Percentiles rank a stretch among this genome's conserved stretches.
Evolutionary conservation across 2,113 vertebrate genomes (phyloP).

Genomic region (Corapipo altera): DNA sequence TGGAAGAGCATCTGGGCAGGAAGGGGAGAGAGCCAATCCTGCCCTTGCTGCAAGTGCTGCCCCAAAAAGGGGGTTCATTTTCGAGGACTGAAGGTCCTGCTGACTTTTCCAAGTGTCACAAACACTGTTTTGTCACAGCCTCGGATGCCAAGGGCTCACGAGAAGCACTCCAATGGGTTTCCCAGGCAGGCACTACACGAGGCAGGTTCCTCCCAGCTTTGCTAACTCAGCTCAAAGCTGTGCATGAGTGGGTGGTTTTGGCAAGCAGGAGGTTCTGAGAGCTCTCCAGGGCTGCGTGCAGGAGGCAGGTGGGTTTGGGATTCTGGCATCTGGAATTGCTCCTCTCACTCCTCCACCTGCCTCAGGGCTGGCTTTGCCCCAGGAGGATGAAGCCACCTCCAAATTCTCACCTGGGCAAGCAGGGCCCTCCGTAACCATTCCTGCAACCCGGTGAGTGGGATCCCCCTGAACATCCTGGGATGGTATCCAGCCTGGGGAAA

Average conservation of each 20-base stretch:
- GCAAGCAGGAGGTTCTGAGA: background rate
- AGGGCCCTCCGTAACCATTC: rapidly evolving
- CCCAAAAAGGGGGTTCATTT: background rate
- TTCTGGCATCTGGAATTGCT: background rate
- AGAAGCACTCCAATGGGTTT: rapidly evolving
- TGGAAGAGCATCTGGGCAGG: background rate
- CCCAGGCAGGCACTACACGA: rapidly evolving
- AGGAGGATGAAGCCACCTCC: background rate
- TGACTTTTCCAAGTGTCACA: background rate
- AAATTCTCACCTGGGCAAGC: background rate
- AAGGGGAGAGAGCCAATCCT: rapidly evolving
- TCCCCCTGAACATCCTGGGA: rapidly evolving
- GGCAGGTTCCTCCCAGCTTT: rapidly evolving
- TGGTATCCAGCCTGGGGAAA: background rate
- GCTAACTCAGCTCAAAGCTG: background rate
- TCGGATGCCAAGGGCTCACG: rapidly evolving
- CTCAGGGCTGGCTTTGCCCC: background rate
- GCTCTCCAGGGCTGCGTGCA: rapidly evolving
- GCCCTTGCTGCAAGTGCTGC: background rate
- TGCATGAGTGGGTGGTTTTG: background rate
- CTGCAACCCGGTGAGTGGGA: background rate
- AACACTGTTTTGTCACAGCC: rapidly evolving
- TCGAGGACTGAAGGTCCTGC: background rate
- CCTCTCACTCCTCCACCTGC: background rate
- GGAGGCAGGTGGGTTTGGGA: background rate